A percentile compares a stretch with the other conserved stretches of the same genome.
Conservation (phyloP, 2,797 vertebrate species). For the Oryzias sinensis region DNA sequence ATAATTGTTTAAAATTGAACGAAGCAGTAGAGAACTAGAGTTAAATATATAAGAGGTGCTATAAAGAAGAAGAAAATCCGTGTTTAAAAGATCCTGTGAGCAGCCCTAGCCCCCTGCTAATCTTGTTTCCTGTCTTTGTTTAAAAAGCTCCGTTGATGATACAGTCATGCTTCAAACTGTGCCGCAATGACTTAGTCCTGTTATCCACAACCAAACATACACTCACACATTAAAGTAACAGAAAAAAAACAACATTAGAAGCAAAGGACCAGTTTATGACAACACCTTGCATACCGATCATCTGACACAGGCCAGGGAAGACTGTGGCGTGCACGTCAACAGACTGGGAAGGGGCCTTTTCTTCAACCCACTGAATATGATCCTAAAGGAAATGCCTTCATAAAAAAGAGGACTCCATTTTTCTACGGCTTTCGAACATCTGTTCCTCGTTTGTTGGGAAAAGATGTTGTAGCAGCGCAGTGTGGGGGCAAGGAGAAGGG, state of each 20-base stretch:
- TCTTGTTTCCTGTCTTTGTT: slow-evolving; percentile 1
- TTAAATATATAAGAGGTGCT: too few relatives aligned
- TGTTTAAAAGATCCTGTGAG: too few relatives aligned
- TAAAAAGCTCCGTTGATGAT: not conserved
- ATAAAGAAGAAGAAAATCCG: too few relatives aligned
- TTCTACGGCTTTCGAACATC: slow-evolving; percentile 72
- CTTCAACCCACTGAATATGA: slow-evolving; percentile 8
- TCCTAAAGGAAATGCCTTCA: slow-evolving; percentile 33
- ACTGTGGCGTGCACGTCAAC: not conserved
- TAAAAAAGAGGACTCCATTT: slow-evolving; percentile 23
- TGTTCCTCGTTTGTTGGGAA: slow-evolving; percentile 72
- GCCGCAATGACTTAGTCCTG: slow-evolving; percentile 12
- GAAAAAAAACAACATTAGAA: slow-evolving; percentile 2
- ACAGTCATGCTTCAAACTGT: slow-evolving; percentile 11
- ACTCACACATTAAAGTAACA: not conserved
- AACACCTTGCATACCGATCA: not conserved
- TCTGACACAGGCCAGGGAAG: not conserved
- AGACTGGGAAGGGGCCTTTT: slow-evolving; percentile 19
- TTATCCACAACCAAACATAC: slow-evolving; percentile 2
- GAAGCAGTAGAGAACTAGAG: too few relatives aligned
- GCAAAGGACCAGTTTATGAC: not conserved
- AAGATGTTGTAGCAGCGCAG: slow-evolving; percentile 66
- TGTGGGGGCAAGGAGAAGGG: slow-evolving; percentile 25
- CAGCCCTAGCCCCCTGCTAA: not conserved
- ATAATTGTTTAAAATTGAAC: too few relatives aligned